Evolutionary conservation across 2,888 invertebrate species (phyloP), one percentile per base, ranked within the genome.

Genomic region (Micoletzkya japonica): DNA sequence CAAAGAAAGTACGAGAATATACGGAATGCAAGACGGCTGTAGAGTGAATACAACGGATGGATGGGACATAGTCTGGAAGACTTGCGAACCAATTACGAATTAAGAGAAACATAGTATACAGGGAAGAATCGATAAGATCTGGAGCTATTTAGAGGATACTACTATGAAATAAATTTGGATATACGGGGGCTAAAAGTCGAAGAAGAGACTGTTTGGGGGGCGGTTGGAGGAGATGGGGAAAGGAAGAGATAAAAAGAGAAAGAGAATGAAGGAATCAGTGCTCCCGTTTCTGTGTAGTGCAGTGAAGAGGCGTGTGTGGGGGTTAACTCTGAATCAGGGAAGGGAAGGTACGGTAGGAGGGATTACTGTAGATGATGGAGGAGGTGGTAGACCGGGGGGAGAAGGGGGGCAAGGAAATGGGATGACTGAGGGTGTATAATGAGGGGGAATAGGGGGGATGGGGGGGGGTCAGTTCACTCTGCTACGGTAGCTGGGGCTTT

Each of bases 401-500:
- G n/a, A 10, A 54, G 28, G 24, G 54, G 59, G 59, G 4, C 24
- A 1, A 20, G 58, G n/a, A 2, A 4, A 1, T 26, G n/a, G 34
- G 26, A 3, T 24, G 58, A 37, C 14, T 24, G n/a, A n/a, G 39
- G 37, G 30, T 17, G 28, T 50, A 39, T 26, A 39, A 24, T 37
- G 59, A 59, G 59, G 37, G 28, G 30, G 28, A 28, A 37, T 39
- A 39, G 39, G 39, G 37, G 39, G 26, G 59, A 39, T 39, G 39
- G 59, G 59, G 59, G 59, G 39, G 59, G 59, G 59, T 37, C 59
- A 59, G 59, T 59, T 37, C 37, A 39, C 59, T 37, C 39, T 39
- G 59, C 59, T 39, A 39, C 39, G 39, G 59, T 34, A 34, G 56
- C 59, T 59, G 37, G 59, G 59, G 28, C 59, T 39, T 66, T 77